phyloP scores from a whole-genome alignment of 2,888 invertebrate species.

The Lepas anatifera region DNA sequence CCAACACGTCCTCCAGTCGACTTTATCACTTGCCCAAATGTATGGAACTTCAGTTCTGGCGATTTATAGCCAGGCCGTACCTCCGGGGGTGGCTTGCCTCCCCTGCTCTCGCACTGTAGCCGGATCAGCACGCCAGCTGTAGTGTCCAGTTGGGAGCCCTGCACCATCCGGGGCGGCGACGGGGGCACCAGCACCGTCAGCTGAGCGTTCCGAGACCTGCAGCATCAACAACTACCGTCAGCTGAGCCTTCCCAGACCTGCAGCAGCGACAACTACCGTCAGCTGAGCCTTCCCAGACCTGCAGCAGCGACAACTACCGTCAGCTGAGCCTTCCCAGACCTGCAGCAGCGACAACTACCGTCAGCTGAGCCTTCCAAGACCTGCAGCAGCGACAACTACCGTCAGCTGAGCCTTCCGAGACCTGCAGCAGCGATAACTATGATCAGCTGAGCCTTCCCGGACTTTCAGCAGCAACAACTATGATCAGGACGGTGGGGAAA shows the following conservation, averaged over 20 bases:
- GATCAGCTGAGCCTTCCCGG: not conserved
- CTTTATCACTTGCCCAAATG: no score
- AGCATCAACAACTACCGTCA: not conserved
- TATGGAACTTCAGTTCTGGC: no score
- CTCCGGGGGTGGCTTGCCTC: constrained; percentile 23
- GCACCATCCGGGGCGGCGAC: constrained; percentile 75
- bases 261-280: no score
- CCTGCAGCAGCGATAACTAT: not conserved
- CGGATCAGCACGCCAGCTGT: constrained; percentile 61
- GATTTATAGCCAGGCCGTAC: no score
- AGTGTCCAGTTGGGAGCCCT: constrained; percentile 32
- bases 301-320: not conserved
- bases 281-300: not conserved
- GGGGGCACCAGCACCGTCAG: constrained; percentile 81
- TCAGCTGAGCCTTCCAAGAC: not conserved
- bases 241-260: no score
- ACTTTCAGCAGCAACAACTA: no score
- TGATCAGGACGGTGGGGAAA: no score
- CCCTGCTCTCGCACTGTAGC: constrained; percentile 35
- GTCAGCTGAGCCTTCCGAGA: not conserved
- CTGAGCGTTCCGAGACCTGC: constrained; percentile 59
- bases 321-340: not conserved
- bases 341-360: not conserved
- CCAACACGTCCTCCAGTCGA: not conserved
- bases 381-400: not conserved